Evolutionary conservation across 2,113 vertebrate species (phyloP), one percentile per base, ranked within the genome.

Genomic region (Datnioides undecimradiatus): DNA sequence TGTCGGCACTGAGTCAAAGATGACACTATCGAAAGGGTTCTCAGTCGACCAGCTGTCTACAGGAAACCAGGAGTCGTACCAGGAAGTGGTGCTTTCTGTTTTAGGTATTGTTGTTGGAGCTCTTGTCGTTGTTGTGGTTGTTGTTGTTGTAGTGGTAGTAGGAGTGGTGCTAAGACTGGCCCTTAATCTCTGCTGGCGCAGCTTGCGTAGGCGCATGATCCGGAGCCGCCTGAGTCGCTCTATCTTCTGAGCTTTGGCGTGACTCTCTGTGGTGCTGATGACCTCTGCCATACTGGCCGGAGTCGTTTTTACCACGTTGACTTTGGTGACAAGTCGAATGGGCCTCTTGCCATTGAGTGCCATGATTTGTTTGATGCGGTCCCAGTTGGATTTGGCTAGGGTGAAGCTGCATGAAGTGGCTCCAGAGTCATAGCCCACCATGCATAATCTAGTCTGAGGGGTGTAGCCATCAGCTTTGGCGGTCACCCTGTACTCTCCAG

Each of bases 331-430:
- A 6, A 92, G 90, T 0, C 92, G 92, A n/a, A 98, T 95, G 21
- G 97, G 97, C 52, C 94, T 94, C 80, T 96, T 96, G 38, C 97
- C 96, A 0, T 96, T 95, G 82, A 96, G 93, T 48, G 96, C 96
- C 95, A 99, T 93, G 91, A 99, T 99, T 79, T 98, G 93, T 19
- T 95, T 95, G 90, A 99, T 99, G 67, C 98, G 96, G 55, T 97
- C 96, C 98, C 98, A 99, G 94, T 99, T 98, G 92, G 98, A 99
- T 40, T 96, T 97, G 0, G 94, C 88, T 43, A 99, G 90, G 29
- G 95, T 73, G 25, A 99, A 99, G 93, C 96, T 97, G 94, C 98
- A 99, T 58, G 95, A 88, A 0, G 97, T 97, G 73, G 98, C 97
- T 0, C 97, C 97, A 0, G 97, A 94, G 75, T 99, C 97, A 0